These are phyloP conservation scores for Condylostylus longicornis DNA, from an alignment of 1,140 invertebrate genomes.

Conservation along the genomic window DNA sequence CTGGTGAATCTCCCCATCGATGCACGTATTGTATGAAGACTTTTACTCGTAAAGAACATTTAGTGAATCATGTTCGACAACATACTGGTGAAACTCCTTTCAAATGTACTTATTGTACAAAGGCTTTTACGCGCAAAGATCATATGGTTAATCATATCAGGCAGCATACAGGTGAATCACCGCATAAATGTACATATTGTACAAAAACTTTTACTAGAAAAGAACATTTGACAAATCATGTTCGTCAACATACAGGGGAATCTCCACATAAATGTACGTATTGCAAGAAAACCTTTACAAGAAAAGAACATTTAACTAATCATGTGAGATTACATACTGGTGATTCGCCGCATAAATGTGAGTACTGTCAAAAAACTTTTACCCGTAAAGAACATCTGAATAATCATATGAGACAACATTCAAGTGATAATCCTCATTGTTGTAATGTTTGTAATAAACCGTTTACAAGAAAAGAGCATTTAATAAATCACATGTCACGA, in stretches of 20 bases:
- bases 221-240: constrained; percentile 49
- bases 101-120: constrained; percentile 71
- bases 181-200: constrained; percentile 63
- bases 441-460: constrained; percentile 71
- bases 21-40: constrained; percentile 55
- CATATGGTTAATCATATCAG: constrained; percentile 54
- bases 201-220: constrained; percentile 68
- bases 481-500: constrained; percentile 55
- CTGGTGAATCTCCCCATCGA: constrained; percentile 40
- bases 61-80: constrained; percentile 60
- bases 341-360: constrained; percentile 66
- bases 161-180: constrained; percentile 78
- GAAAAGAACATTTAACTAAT: constrained; percentile 82
- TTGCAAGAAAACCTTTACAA: constrained; percentile 62
- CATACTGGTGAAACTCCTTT: constrained; percentile 76
- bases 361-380: constrained; percentile 71
- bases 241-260: constrained; percentile 64
- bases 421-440: constrained; percentile 63
- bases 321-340: constrained; percentile 60
- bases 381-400: constrained; percentile 67
- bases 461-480: constrained; percentile 67
- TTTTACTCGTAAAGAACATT: constrained; percentile 60
- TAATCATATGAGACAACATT: constrained; percentile 55
- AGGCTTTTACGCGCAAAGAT: constrained; percentile 74
- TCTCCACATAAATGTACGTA: constrained; percentile 55